phyloP scores from a whole-genome alignment of 1,140 invertebrate genomes.

The Drosophila ercepeae region DNA sequence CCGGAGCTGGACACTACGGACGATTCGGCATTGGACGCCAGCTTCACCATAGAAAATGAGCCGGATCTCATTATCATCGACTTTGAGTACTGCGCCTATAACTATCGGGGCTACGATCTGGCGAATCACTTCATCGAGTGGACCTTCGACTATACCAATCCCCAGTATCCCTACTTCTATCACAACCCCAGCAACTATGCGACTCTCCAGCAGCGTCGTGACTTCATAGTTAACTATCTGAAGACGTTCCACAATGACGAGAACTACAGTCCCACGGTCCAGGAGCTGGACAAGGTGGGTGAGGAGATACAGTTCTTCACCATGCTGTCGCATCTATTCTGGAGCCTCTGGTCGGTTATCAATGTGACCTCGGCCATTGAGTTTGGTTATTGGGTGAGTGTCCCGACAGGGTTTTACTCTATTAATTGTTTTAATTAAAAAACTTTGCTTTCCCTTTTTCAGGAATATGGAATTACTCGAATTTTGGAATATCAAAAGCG shows the following conservation, averaged over 20 bases:
- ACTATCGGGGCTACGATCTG: conserved; percentile 96
- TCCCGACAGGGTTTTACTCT: too few relatives aligned
- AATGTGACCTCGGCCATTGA: conserved; percentile 94
- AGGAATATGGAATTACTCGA: conserved; percentile 71
- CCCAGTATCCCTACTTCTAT: conserved; percentile 91
- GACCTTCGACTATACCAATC: conserved; percentile 94
- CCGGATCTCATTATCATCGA: conserved; percentile 93
- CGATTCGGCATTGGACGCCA: conserved; percentile 68
- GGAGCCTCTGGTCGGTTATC: conserved; percentile 95
- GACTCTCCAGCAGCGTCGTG: conserved; percentile 88
- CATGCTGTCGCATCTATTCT: conserved; percentile 95
- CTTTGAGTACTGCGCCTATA: conserved; percentile 97
- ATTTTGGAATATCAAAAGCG: conserved; percentile 67
- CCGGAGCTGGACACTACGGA: conserved; percentile 65
- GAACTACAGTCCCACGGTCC: conserved; percentile 56
- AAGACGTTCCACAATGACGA: conserved; percentile 63
- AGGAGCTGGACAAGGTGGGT: conserved; percentile 62
- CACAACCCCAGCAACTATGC: conserved; percentile 88
- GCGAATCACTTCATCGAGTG: conserved; percentile 99
- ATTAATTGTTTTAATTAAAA: neutral
- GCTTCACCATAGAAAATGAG: conserved; percentile 82
- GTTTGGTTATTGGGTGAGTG: conserved; percentile 96
- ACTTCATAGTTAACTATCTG: conserved; percentile 73
- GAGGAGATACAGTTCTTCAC: conserved; percentile 92
- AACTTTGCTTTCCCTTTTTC: neutral